Percentiles rank a stretch among this genome's conserved stretches.
phyloP scores from a whole-genome alignment of 2,888 invertebrate species.

The Plusia festucae region DNA sequence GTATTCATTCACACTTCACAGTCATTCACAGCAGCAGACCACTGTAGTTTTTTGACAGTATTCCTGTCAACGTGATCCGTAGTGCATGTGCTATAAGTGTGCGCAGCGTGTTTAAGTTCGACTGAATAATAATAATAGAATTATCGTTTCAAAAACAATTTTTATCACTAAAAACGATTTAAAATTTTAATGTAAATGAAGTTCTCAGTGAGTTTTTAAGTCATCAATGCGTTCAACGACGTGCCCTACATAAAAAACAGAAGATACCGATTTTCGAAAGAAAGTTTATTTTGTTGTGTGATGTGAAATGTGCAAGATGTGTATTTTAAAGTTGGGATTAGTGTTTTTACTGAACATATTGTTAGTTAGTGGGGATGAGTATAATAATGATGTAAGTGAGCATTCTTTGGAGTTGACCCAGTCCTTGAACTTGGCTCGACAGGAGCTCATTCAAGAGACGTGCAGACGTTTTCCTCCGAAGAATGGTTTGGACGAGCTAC shows the following conservation, averaged over 20 bases:
- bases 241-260: constrained; percentile 78
- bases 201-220: constrained; percentile 28
- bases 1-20: no score
- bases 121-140: constrained; percentile 14
- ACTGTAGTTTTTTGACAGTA: no score
- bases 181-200: neutral
- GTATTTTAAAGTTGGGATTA: constrained; percentile 65
- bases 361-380: constrained; percentile 72
- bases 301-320: constrained; percentile 74
- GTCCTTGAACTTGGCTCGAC: constrained; percentile 90
- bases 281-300: constrained; percentile 76
- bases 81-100: constrained; percentile 13
- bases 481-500: constrained; percentile 81
- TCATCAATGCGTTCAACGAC: constrained; percentile 29
- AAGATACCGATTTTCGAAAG: constrained; percentile 71
- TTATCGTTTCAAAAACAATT: constrained; percentile 20
- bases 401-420: constrained; percentile 90
- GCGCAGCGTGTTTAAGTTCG: constrained; percentile 45
- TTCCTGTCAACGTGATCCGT: constrained; percentile 21
- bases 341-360: constrained; percentile 73
- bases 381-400: constrained; percentile 70
- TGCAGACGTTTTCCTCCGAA: constrained; percentile 88
- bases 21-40: no score
- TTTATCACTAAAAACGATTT: constrained; percentile 48
- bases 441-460: constrained; percentile 90